Percentiles rank a stretch among this genome's conserved stretches.
Evolutionary conservation across 2,888 invertebrate genomes (phyloP).

Genomic region (Sepioteuthis lessoniana): DNA sequence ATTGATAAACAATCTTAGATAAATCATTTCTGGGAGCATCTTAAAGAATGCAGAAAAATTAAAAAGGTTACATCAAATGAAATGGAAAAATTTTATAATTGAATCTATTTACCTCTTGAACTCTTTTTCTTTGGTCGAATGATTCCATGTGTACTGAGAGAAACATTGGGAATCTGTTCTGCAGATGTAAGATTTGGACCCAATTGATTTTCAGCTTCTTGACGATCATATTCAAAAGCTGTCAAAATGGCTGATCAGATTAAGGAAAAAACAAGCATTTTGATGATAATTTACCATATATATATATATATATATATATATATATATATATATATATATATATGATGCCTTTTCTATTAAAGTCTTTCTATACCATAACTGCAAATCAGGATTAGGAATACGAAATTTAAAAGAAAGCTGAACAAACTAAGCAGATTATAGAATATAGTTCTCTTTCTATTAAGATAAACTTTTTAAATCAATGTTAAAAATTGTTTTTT

Average conservation of each 20-base stretch:
- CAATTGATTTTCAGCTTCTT: background rate
- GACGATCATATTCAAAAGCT: background rate
- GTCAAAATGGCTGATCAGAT: background rate
- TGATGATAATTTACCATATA: too few species aligned
- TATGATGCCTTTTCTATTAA: too few species aligned
- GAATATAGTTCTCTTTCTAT: too few species aligned
- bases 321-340: too few species aligned
- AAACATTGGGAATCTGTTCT: background rate
- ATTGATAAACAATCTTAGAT: background rate
- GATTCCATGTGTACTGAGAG: background rate
- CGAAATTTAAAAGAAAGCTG: too few species aligned
- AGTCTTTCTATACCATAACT: too few species aligned
- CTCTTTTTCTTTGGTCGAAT: background rate
- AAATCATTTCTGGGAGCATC: background rate
- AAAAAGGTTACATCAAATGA: background rate
- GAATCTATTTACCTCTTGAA: background rate
- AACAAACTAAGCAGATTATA: too few species aligned
- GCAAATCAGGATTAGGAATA: too few species aligned
- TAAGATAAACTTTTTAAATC: too few species aligned
- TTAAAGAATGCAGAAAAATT: too few species aligned
- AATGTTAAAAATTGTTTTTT: too few species aligned
- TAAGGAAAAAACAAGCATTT: background rate
- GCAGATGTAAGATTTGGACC: background rate
- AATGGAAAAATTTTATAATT: background rate
- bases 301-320: too few species aligned